Conservation (phyloP, 2,797 vertebrate genomes). For the Erpetoichthys calabaricus region DNA sequence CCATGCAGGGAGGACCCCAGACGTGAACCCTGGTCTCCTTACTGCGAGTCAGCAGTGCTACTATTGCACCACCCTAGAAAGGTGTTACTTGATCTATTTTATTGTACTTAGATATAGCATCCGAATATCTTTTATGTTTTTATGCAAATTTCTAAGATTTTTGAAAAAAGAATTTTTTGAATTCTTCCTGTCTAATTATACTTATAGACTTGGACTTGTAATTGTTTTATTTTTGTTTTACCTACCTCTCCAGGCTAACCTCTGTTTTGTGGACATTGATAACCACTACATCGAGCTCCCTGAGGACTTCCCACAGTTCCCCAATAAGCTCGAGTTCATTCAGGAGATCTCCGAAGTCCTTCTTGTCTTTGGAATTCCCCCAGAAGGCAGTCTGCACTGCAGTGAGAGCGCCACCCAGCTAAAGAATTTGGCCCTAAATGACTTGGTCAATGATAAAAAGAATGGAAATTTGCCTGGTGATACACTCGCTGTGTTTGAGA, state of each 20-base stretch:
- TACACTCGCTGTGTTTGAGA: conserved; percentile 69
- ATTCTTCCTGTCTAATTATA: no score
- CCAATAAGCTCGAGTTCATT: conserved; percentile 79
- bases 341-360: conserved; percentile 86
- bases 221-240: no score
- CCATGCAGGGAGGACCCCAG: no score
- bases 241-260: conserved; percentile 63
- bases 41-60: no score
- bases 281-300: conserved; percentile 82
- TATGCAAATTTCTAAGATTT: no score
- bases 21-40: no score
- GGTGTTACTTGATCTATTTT: no score
- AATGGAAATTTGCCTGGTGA: conserved; percentile 78
- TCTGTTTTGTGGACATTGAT: conserved; percentile 95
- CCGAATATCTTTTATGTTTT: no score
- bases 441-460: conserved; percentile 79
- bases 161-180: no score
- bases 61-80: no score
- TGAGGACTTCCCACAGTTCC: conserved; percentile 84
- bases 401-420: conserved; percentile 51
- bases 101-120: no score
- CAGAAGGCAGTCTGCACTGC: conserved; percentile 49
- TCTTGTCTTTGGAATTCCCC: conserved; percentile 63
- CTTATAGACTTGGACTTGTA: no score
- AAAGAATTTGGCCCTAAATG: conserved; percentile 68